phyloP scores from a whole-genome alignment of 2,113 vertebrate species.

The Setophaga petechia region DNA sequence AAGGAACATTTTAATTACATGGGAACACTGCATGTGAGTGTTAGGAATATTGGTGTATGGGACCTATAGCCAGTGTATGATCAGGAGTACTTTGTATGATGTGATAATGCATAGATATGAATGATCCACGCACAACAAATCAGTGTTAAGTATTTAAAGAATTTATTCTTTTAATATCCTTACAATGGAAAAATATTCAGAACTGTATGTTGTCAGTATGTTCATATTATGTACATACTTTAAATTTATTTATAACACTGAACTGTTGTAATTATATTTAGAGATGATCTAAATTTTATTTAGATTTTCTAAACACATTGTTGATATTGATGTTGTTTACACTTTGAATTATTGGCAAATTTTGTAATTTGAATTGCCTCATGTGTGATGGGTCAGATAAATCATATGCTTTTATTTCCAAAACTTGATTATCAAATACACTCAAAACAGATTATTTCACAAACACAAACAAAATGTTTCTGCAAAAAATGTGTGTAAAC shows the following conservation, averaged over 20 bases:
- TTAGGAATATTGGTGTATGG: background rate
- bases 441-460: background rate
- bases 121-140: background rate
- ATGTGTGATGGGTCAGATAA: background rate
- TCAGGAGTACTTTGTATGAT: background rate
- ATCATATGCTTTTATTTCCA: background rate
- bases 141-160: background rate
- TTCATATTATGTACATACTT: background rate
- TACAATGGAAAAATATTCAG: background rate
- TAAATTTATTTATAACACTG: background rate
- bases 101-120: background rate
- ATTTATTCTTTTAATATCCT: background rate
- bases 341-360: background rate
- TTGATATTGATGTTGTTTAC: background rate
- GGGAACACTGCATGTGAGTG: background rate
- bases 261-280: background rate
- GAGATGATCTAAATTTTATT: background rate
- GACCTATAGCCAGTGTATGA: background rate
- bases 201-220: background rate
- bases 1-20: background rate
- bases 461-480: background rate
- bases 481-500: background rate
- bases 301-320: background rate
- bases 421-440: background rate
- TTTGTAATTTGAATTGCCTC: background rate